Evolutionary conservation across 1,140 invertebrate genomes (phyloP), one percentile per base, ranked within the genome.

Genomic region (Bombus waltoni): DNA sequence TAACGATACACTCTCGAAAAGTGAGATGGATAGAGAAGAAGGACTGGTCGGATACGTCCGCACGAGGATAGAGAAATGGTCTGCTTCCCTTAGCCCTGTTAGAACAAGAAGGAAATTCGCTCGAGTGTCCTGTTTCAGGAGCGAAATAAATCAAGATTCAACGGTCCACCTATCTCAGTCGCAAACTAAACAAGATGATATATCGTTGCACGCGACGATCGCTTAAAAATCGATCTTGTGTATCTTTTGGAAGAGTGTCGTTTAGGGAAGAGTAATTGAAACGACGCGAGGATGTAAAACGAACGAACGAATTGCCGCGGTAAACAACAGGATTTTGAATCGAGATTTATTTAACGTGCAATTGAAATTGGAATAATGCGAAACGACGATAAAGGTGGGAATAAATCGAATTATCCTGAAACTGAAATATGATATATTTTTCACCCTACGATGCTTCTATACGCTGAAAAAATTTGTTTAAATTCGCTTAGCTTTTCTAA

Each of bases 1-100:
- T 85, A 89, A 89, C 87, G 83, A 89, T 79, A 89, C 81, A 89
- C 75, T n/a, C 79, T 86, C 38, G 83, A 68, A 70, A 89, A 79
- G 18, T 57, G 35, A 38, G 22, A 35, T 22, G 75, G 75, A 13
- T 18, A 40, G 87, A 76, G 35, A 65, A 71, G 73, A 59, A 68
- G 66, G 65, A 65, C 25, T n/a, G 57, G 44, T 42, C 59, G 38
- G 57, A 57, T 65, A 81, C 82, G 44, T 65, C 25, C 32, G 72
- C 79, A 74, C 32, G 65, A 68, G 44, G 72, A 88, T 75, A 66
- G 65, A 65, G 44, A 38, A 78, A 62, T 15, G 38, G 38, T 40
- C 32, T 42, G 44, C 42, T 42, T n/a, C 53, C 68, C 18, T 25
- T 70, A 4, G 15, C 10, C 28, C 11, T 25, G 75, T 53, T 65